Evolutionary conservation across 2,113 vertebrate genomes (phyloP).

Genomic region (Oceanites oceanicus): DNA sequence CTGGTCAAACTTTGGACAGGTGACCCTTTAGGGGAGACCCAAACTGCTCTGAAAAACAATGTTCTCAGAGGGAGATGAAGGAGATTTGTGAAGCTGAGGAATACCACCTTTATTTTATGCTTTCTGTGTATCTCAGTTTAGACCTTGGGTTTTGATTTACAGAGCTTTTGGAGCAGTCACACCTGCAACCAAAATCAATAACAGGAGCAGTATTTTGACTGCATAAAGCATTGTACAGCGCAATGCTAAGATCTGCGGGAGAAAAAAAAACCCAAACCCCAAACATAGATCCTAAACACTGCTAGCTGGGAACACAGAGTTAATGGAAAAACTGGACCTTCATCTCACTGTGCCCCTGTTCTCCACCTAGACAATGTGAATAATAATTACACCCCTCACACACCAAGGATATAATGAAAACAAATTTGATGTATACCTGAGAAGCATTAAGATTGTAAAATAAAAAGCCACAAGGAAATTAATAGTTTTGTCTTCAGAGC

Average conservation of each 20-base stretch:
- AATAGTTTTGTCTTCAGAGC: not conserved
- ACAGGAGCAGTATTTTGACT: not conserved
- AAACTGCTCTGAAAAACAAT: not conserved
- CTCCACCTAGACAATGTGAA: not conserved
- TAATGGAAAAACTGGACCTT: not conserved
- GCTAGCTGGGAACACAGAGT: not conserved
- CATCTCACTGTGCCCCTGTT: not conserved
- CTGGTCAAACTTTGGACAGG: not conserved
- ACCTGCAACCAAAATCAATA: slow-evolving; percentile 39
- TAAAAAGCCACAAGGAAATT: not conserved
- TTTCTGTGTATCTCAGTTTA: not conserved
- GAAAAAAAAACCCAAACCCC: no score
- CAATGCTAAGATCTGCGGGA: not conserved
- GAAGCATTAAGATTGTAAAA: not conserved
- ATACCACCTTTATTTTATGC: not conserved
- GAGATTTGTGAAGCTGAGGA: not conserved
- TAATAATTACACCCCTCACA: not conserved
- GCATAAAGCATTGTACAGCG: not conserved
- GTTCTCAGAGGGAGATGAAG: not conserved
- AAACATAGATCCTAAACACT: not conserved
- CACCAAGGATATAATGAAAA: not conserved
- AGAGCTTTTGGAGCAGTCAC: slow-evolving; percentile 10
- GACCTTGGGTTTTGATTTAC: slow-evolving; percentile 13
- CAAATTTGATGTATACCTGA: not conserved
- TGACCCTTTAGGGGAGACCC: not conserved